Conservation (phyloP, 30 jellyfish, hydroid and myxozoan species). For the Hydractinia echinata region DNA sequence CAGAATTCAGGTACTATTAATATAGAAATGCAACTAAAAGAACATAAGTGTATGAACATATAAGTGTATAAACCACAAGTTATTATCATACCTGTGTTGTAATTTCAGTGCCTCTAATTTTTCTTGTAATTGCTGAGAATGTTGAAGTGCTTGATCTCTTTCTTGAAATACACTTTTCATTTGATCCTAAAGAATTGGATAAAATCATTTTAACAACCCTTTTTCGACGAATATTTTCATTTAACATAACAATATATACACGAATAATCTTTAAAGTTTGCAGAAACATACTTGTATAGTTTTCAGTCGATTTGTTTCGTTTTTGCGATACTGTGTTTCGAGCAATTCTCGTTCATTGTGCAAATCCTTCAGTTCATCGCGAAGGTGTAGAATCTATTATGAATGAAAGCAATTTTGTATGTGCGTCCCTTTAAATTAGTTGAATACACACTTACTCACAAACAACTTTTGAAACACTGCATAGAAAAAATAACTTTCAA, state of each 20-base stretch:
- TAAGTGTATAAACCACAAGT: too few species aligned
- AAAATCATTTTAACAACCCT: background rate
- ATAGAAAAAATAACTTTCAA: too few species aligned
- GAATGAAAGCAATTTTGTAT: background rate
- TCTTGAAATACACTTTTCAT: constrained; percentile 48
- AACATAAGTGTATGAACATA: too few species aligned
- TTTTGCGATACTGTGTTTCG: constrained; percentile 26
- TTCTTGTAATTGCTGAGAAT: constrained; percentile 46
- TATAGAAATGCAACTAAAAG: too few species aligned
- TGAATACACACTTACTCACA: too few species aligned
- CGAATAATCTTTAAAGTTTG: background rate
- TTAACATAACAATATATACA: background rate
- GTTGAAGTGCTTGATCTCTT: constrained; percentile 55
- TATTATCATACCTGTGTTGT: constrained; percentile 53
- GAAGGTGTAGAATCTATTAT: background rate
- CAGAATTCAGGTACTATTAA: too few species aligned
- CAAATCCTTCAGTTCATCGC: background rate
- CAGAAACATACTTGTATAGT: constrained; percentile 12
- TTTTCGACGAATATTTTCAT: background rate
- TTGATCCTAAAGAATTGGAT: constrained; percentile 40
- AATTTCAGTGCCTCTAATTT: constrained; percentile 58
- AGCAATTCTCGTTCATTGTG: constrained; percentile 6
- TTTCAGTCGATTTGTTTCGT: constrained; percentile 31
- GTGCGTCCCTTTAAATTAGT: too few species aligned
- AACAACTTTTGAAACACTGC: too few species aligned